These are phyloP conservation scores for Sanderia malayensis DNA, from an alignment of 30 jellyfish, hydroid and myxozoan genomes.

Conservation along the genomic window DNA sequence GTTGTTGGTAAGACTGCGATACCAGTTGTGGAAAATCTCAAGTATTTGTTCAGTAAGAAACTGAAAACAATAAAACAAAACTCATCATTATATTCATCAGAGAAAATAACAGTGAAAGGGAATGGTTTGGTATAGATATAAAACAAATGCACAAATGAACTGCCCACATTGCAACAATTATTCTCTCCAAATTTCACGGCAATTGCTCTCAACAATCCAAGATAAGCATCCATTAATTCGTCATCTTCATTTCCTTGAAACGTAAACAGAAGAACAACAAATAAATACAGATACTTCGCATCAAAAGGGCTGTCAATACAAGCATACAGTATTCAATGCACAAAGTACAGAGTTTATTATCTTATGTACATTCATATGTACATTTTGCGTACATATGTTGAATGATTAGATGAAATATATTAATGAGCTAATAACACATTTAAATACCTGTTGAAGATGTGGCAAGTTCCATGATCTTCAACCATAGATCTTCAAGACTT, in stretches of 20 bases:
- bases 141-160: not conserved
- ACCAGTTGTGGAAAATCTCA: not conserved
- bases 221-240: slow-evolving; percentile 1
- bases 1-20: not conserved
- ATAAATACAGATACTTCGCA: too few relatives aligned
- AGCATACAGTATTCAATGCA: too few relatives aligned
- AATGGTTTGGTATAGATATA: too few relatives aligned
- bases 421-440: not conserved
- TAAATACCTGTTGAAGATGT: not conserved
- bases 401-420: too few relatives aligned
- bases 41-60: not conserved
- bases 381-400: too few relatives aligned
- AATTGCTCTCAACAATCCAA: not conserved
- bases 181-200: not conserved
- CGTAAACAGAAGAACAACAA: too few relatives aligned
- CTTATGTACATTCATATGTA: too few relatives aligned
- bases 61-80: too few relatives aligned
- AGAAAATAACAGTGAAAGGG: too few relatives aligned
- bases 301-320: too few relatives aligned
- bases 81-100: too few relatives aligned
- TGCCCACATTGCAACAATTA: not conserved
- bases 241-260: not conserved
- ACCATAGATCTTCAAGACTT: not conserved
- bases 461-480: not conserved
- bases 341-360: too few relatives aligned